Evolutionary conservation across 2,797 vertebrate genomes (phyloP).

Genomic region (Stomatorhinus walkeri): DNA sequence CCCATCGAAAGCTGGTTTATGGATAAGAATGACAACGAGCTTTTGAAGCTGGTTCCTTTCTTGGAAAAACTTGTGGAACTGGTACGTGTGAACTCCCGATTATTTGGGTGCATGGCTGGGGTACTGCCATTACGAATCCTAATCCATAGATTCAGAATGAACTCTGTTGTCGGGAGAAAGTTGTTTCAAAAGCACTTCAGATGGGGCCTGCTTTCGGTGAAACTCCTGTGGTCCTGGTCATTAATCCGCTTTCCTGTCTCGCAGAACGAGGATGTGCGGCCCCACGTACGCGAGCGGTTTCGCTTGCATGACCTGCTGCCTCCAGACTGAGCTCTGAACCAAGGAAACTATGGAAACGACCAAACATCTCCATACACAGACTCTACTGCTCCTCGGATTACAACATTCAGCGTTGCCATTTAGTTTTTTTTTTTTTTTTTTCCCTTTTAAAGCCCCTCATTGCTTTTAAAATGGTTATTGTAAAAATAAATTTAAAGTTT

Average conservation of each 20-base stretch:
- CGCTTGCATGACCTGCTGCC: slow-evolving; percentile 96
- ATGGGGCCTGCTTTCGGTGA: neutral
- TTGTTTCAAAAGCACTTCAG: neutral
- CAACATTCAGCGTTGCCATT: slow-evolving; percentile 86
- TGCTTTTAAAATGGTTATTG: slow-evolving; percentile 77
- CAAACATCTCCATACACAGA: slow-evolving; percentile 46
- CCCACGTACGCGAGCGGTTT: slow-evolving; percentile 92
- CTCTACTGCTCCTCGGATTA: slow-evolving; percentile 70
- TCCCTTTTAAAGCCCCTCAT: slow-evolving; percentile 72
- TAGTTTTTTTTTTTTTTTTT: slow-evolving; percentile 70
- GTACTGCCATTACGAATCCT: neutral
- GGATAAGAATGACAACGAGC: slow-evolving; percentile 97
- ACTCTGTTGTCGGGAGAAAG: neutral
- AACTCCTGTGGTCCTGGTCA: neutral
- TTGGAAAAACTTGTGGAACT: slow-evolving; percentile 97
- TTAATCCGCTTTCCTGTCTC: neutral
- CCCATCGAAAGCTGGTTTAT: slow-evolving; percentile 99
- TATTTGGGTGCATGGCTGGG: neutral
- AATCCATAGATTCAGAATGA: neutral
- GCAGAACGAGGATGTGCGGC: slow-evolving; percentile 95
- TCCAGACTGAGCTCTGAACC: slow-evolving; percentile 72
- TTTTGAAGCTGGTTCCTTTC: slow-evolving; percentile 96
- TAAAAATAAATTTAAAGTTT: slow-evolving; percentile 61
- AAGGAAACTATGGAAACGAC: slow-evolving; percentile 45
- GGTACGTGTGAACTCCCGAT: slow-evolving; percentile 53